Percentiles rank a stretch among this genome's conserved stretches.
Conservation (phyloP, 2,797 vertebrate species). For the Rhinophrynus dorsalis region DNA sequence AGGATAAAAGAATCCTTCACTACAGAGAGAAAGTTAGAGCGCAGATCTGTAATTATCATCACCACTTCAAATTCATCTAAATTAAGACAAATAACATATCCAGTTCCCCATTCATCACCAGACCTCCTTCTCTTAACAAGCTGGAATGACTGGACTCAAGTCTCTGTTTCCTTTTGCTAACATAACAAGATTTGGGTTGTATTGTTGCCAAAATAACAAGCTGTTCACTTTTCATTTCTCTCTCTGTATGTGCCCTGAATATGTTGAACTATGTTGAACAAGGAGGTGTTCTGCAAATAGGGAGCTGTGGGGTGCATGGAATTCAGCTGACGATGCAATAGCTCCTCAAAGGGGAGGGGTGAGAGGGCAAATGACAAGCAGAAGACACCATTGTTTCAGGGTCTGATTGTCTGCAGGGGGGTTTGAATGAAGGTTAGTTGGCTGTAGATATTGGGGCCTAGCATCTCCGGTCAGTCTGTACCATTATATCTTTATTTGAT, state of each 20-base stretch:
- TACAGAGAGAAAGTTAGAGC: conserved; percentile 37
- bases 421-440: neutral
- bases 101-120: conserved; percentile 48
- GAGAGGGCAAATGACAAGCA: conserved; percentile 49
- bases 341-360: conserved; percentile 43
- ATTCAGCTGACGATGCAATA: conserved; percentile 62
- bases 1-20: conserved; percentile 49
- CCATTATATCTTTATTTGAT: too few species aligned
- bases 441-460: neutral
- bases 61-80: conserved; percentile 49
- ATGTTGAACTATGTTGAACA: conserved; percentile 24
- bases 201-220: conserved; percentile 50
- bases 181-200: conserved; percentile 48
- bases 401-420: neutral
- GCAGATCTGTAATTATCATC: conserved; percentile 49
- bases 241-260: conserved; percentile 32
- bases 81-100: conserved; percentile 50
- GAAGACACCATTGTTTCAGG: conserved; percentile 33
- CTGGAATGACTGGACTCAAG: conserved; percentile 37
- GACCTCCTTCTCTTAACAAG: conserved; percentile 48
- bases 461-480: too few species aligned
- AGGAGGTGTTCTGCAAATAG: conserved; percentile 46
- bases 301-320: conserved; percentile 63
- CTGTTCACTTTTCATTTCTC: conserved; percentile 47
- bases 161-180: conserved; percentile 47